phyloP scores from a whole-genome alignment of 35 echinoderm and acorn worm species.

The Holothuria glaberrima region DNA sequence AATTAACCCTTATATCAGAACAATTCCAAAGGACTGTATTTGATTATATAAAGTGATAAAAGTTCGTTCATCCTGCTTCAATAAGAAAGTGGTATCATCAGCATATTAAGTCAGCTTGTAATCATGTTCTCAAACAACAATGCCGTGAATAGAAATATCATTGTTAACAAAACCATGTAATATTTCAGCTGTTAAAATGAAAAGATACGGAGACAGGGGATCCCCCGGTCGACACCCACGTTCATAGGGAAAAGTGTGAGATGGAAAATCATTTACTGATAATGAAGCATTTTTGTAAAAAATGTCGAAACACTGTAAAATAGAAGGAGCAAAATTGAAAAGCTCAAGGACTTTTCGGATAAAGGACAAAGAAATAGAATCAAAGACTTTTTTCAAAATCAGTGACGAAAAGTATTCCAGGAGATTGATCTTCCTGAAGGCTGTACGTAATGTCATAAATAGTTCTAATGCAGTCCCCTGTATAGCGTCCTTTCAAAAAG shows the following conservation, averaged over 20 bases:
- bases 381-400: slow-evolving; percentile 3
- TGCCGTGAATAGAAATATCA: background rate
- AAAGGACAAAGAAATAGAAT: background rate
- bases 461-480: background rate
- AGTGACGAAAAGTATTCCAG: background rate
- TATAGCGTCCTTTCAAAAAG: slow-evolving; percentile 3
- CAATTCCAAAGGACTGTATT: background rate
- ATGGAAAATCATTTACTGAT: background rate
- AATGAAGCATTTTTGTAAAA: slow-evolving; percentile 1
- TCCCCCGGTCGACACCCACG: slow-evolving; percentile 7
- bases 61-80: background rate
- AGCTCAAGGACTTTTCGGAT: background rate
- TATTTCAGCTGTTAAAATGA: background rate
- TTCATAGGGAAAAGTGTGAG: background rate
- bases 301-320: background rate
- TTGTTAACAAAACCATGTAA: background rate
- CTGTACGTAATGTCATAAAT: background rate
- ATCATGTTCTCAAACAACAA: background rate
- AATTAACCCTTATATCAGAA: background rate
- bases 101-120: background rate
- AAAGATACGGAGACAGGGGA: slow-evolving; percentile 26
- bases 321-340: slow-evolving; percentile 26
- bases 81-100: background rate
- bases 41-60: background rate
- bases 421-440: background rate